phyloP scores from a whole-genome alignment of 2,797 vertebrate species.

The Fratercula arctica region DNA sequence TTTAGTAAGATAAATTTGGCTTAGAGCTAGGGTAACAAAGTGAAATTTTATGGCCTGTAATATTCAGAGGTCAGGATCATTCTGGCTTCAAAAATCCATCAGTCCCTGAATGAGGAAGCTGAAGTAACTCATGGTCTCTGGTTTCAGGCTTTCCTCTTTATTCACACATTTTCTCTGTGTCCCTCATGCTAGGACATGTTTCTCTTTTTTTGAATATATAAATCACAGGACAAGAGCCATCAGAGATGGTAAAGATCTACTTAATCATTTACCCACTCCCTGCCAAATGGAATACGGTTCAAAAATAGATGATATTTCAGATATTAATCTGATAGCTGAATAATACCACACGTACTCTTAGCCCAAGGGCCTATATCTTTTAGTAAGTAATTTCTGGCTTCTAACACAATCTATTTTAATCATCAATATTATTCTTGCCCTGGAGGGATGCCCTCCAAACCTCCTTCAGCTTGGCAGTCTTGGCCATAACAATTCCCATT shows the following conservation, averaged over 20 bases:
- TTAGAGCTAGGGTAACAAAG: background rate
- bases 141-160: background rate
- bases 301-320: conserved; percentile 23
- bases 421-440: conserved; percentile 47
- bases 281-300: background rate
- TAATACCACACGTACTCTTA: conserved; percentile 1
- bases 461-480: conserved; percentile 26
- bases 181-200: background rate
- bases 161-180: background rate
- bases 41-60: conserved; percentile 22
- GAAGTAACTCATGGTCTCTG: background rate
- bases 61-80: conserved; percentile 31
- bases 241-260: conserved; percentile 20
- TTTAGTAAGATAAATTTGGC: background rate
- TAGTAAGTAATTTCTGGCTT: conserved; percentile 25
- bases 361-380: conserved; percentile 15
- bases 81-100: conserved; percentile 20
- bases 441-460: conserved; percentile 33
- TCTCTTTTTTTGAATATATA: background rate
- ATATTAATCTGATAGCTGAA: conserved; percentile 32
- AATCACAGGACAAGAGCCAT: conserved; percentile 24
- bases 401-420: conserved; percentile 40
- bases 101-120: background rate
- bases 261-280: background rate
- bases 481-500: conserved; percentile 19